phyloP scores from a whole-genome alignment of 2,888 invertebrate genomes.

The Brassicogethes aeneus region DNA sequence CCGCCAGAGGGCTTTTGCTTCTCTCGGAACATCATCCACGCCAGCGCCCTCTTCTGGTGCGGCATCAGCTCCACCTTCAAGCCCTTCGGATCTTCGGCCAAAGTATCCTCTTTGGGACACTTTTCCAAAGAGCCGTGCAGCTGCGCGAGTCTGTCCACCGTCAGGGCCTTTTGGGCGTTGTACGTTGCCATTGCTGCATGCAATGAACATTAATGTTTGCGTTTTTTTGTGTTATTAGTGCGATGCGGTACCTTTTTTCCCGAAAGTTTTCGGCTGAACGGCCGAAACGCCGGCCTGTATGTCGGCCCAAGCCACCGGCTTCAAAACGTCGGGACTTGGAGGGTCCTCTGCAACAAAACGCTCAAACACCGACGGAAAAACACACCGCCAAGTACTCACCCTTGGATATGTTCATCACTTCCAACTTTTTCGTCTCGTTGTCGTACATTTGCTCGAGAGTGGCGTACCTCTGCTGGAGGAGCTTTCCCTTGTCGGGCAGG shows the following conservation, averaged over 20 bases:
- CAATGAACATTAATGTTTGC: background rate
- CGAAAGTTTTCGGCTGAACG: slow-evolving; percentile 50
- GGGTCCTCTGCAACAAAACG: background rate
- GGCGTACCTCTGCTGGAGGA: slow-evolving; percentile 38
- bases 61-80: slow-evolving; percentile 62
- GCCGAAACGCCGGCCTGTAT: slow-evolving; percentile 45
- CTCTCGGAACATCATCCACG: slow-evolving; percentile 88
- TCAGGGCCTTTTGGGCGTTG: slow-evolving; percentile 57
- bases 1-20: slow-evolving; percentile 78
- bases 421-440: slow-evolving; percentile 42
- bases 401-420: slow-evolving; percentile 34
- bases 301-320: slow-evolving; percentile 44
- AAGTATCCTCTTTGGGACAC: slow-evolving; percentile 53
- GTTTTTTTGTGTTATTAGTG: background rate
- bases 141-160: slow-evolving; percentile 61
- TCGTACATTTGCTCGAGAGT: background rate
- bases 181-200: slow-evolving; percentile 56
- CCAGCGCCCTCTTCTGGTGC: slow-evolving; percentile 78
- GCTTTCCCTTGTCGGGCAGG: slow-evolving; percentile 57
- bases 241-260: slow-evolving; percentile 41
- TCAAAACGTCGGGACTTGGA: background rate
- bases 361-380: no score
- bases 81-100: slow-evolving; percentile 52
- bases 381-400: no score
- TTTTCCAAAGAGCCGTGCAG: slow-evolving; percentile 61